Conservation (phyloP, 2,113 vertebrate genomes). For the Origma solitaria region DNA sequence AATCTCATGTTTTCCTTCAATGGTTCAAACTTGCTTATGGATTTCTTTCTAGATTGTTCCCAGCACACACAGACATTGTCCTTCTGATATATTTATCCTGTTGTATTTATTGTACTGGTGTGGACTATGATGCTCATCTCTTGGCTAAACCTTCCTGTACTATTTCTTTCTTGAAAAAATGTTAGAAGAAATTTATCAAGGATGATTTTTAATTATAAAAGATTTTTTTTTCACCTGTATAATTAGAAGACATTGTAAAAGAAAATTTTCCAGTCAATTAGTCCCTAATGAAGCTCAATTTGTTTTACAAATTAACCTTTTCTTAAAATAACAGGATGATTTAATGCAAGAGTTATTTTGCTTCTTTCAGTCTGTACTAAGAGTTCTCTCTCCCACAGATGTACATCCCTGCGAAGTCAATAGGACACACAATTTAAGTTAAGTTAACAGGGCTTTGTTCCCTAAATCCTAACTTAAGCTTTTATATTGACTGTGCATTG, state of each 20-base stretch:
- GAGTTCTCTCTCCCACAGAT: background rate
- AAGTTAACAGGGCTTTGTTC: background rate
- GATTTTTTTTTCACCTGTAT: conserved; percentile 46
- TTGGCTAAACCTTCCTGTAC: background rate
- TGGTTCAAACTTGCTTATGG: background rate
- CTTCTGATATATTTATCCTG: background rate
- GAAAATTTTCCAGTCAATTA: conserved; percentile 60
- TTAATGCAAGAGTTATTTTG: conserved; percentile 47
- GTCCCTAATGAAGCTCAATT: conserved; percentile 53
- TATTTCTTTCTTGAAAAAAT: background rate
- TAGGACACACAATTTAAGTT: background rate
- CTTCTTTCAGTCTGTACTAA: background rate
- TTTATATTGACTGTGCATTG: background rate
- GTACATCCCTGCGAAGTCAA: background rate
- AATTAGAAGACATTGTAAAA: conserved; percentile 56
- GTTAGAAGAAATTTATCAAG: conserved; percentile 41
- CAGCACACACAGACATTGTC: background rate
- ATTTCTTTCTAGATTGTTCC: background rate
- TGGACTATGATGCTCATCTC: background rate
- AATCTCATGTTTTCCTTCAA: background rate
- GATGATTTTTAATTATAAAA: conserved; percentile 53
- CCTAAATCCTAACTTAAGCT: background rate
- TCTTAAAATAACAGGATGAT: conserved; percentile 56
- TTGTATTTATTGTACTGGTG: background rate
- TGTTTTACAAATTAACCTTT: conserved; percentile 65